These are phyloP conservation scores for Onychostoma macrolepis DNA, from an alignment of 2,113 vertebrate species.

Conservation along the genomic window DNA sequence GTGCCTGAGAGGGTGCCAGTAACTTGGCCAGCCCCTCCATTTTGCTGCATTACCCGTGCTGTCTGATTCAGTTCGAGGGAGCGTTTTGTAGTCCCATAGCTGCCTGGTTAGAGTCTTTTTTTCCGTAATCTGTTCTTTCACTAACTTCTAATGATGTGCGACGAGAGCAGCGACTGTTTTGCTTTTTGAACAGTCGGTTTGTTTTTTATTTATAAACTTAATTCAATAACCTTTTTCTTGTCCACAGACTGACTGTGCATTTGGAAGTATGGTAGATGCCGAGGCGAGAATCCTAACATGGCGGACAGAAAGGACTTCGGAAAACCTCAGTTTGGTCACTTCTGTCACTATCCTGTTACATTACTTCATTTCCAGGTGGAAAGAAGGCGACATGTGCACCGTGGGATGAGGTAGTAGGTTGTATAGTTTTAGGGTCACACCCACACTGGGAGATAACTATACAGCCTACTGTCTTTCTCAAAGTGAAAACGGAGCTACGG, in stretches of 20 bases:
- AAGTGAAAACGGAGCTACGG: conserved; percentile 76
- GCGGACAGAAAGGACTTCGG: neutral
- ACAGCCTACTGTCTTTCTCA: conserved; percentile 99
- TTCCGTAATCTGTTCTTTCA: neutral
- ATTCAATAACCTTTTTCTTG: neutral
- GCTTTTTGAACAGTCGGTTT: neutral
- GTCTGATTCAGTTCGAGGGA: conserved; percentile 32
- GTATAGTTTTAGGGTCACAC: conserved; percentile 99
- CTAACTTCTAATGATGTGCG: neutral
- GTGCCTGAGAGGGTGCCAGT: conserved; percentile 41
- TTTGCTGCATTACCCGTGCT: conserved; percentile 42
- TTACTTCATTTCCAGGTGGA: neutral
- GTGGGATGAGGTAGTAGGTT: conserved; percentile 99
- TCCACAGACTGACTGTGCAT: neutral
- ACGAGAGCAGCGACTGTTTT: neutral
- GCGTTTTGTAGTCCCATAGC: conserved; percentile 11
- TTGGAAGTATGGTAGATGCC: neutral
- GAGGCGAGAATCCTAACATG: neutral
- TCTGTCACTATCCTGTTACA: neutral
- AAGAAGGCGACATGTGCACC: conserved; percentile 70
- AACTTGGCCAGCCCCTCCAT: conserved; percentile 32
- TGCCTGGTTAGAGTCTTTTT: neutral
- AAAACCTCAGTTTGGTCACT: neutral
- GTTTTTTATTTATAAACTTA: neutral
- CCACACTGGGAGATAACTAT: conserved; percentile 99